Conservation (phyloP, 2,113 vertebrate genomes). For the Reinhardtius hippoglossoides region DNA sequence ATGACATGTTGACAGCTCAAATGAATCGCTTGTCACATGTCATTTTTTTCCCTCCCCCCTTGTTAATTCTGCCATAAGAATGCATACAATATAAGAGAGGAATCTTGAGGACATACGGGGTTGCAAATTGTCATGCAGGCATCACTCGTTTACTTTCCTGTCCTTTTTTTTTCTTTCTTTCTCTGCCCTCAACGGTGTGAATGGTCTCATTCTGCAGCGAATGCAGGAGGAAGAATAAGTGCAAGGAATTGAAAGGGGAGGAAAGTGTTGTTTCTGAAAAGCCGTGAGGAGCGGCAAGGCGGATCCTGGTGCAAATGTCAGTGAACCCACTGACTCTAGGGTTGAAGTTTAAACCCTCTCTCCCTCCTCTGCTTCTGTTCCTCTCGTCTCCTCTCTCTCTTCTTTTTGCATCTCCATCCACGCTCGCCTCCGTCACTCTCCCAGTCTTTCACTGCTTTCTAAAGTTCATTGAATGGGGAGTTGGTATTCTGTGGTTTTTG, state of each 20-base stretch:
- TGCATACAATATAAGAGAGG: conserved; percentile 58
- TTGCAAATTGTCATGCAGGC: conserved; percentile 57
- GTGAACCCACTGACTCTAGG: conserved; percentile 74
- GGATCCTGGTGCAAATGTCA: conserved; percentile 79
- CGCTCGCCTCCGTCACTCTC: conserved; percentile 43
- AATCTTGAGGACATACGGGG: conserved; percentile 43
- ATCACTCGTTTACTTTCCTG: conserved; percentile 40
- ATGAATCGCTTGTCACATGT: conserved; percentile 78
- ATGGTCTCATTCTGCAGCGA: conserved; percentile 56
- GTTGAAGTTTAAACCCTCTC: conserved; percentile 73
- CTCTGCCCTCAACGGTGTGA: conserved; percentile 47
- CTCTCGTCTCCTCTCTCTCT: conserved; percentile 36
- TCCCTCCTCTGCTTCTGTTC: conserved; percentile 37
- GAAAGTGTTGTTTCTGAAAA: conserved; percentile 62
- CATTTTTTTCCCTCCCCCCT: conserved; percentile 48
- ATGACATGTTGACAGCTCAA: conserved; percentile 81
- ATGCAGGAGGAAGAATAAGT: conserved; percentile 60
- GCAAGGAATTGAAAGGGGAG: conserved; percentile 57
- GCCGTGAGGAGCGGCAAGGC: conserved; percentile 60
- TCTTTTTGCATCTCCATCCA: conserved; percentile 43
- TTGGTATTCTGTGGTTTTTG: conserved; percentile 60
- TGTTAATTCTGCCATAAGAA: conserved; percentile 72
- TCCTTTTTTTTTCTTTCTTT: conserved; percentile 40
- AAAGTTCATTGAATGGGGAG: conserved; percentile 66
- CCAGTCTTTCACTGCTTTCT: conserved; percentile 50